Base-by-base conservation (phyloP, 2,113 vertebrate species). In the Campylomormyrus tamandua region DNA sequence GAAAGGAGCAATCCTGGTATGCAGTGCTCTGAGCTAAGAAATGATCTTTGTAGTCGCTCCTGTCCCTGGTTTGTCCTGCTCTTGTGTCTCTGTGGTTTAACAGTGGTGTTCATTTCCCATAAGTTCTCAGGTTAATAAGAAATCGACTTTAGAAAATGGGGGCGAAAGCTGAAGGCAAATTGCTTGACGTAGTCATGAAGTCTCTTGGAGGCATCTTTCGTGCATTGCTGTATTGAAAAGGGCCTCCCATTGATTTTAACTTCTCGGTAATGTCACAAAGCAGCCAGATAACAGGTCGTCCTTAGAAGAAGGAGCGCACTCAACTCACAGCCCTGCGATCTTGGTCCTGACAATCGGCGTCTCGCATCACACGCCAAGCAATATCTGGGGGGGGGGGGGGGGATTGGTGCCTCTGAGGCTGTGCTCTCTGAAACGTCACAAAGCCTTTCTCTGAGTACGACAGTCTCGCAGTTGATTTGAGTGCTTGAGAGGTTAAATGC, bases 241-340 rank as follows among this genome's bases (percentile, higher is more conserved):
- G 45, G 10, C 48, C 31, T 80, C 35, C 27, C 88, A 89, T 53
- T 80, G 74, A 50, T 80, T 35, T 39, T 21, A 88, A 31, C 19
- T 89, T 89, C 70, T 89, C 48, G n/a, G 62, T 89, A 89, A 35
- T 56, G 39, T 89, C 24, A 42, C 77, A 62, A 84, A 85, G 50
- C 42, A 17, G 19, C 42, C 7, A 46, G 27, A 46, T 45, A 80
- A 48, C 24, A 8, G 10, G 42, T 27, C 42, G 15, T 19, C 19
- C 35, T 45, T 46, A 24, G 45, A 58, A 49, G 31, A 9, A 19
- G 45, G 42, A 88, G 45, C 9, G 11, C 35, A 13, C 31, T 11
- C 35, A 48, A 50, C 21, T 83, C 19, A 8, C 53, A 83, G 50
- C n/a, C 13, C 42, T 83, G 50, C 9, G 21, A 83, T 56, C 19